Evolutionary conservation across 2,888 invertebrate genomes (phyloP).

Genomic region (Eucera pruinosa): DNA sequence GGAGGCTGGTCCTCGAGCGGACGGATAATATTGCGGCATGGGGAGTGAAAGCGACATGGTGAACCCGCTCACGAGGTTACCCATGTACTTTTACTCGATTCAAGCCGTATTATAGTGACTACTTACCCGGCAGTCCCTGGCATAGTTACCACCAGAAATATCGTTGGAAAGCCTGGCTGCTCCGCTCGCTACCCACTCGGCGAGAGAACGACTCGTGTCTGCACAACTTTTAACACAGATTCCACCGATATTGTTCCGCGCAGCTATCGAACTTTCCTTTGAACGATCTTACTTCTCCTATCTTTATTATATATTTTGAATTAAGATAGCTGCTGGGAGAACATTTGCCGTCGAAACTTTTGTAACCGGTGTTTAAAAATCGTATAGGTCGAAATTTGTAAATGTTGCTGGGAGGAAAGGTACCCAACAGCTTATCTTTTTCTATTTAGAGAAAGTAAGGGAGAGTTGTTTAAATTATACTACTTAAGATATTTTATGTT

Average conservation of each 20-base stretch:
- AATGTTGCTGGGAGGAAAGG: no score
- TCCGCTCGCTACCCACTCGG: constrained; percentile 68
- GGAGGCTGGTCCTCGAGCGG: constrained; percentile 64
- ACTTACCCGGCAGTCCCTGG: constrained; percentile 78
- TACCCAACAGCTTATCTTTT: no score
- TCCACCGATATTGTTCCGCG: constrained; percentile 39
- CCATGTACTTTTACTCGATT: constrained; percentile 80
- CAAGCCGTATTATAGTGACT: constrained; percentile 72
- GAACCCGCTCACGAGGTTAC: constrained; percentile 77
- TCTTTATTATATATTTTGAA: no score
- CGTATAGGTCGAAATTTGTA: no score
- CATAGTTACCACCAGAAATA: constrained; percentile 78
- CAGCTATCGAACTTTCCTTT: constrained; percentile 11
- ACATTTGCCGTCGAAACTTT: no score
- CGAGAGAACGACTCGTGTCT: constrained; percentile 48
- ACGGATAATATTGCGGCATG: constrained; percentile 72
- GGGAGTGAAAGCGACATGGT: constrained; percentile 80
- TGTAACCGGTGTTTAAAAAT: no score
- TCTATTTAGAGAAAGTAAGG: no score
- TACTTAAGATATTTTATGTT: no score
- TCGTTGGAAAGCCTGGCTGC: constrained; percentile 74
- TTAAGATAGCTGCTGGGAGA: no score
- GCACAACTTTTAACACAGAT: constrained; percentile 45
- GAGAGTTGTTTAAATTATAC: no score
- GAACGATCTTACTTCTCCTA: neutral